Evolutionary conservation across 2,888 invertebrate genomes (phyloP), one percentile per base, ranked within the genome.

Genomic region (Entomobrya multifasciata): DNA sequence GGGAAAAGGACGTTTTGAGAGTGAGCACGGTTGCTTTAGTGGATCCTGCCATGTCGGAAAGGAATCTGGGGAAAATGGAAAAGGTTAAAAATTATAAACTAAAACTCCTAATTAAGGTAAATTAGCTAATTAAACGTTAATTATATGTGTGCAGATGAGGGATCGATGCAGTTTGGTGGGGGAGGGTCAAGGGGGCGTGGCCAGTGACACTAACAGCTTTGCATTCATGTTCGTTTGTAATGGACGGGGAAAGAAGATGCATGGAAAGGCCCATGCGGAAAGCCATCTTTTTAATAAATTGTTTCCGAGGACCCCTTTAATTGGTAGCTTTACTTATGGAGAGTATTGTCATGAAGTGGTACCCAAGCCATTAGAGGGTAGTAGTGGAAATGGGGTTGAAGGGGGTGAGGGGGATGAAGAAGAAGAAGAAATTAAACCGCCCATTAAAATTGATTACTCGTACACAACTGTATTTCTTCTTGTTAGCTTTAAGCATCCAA

Each of bases 141-240:
- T n/a, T n/a, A n/a, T n/a, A n/a, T n/a, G n/a, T n/a, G n/a, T n/a
- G n/a, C n/a, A 88, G 89, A 79, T 88, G 13, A 88, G 87, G 72
- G 77, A 17, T 79, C 57, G 6, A 15, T 82, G 41, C 1, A 41
- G 3, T 78, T 82, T 41, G 60, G 44, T 44, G 83, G 77, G 13
- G n/a, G n/a, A n/a, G n/a, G n/a, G n/a, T n/a, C n/a, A n/a, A n/a
- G n/a, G n/a, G n/a, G n/a, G n/a, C n/a, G n/a, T n/a, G n/a, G n/a
- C n/a, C n/a, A n/a, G n/a, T n/a, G n/a, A n/a, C n/a, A n/a, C n/a
- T n/a, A 47, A 77, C 5, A 89, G 89, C 41, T 89, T 91, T 67
- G 91, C 90, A 13, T 87, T 91, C 27, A 91, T 91, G 91, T 90
- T 91, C 88, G 90, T 89, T 20, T 90, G 91, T 57, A 88, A 89